phyloP scores from a whole-genome alignment of 2,113 vertebrate species.

The Amphiprion ocellaris region DNA sequence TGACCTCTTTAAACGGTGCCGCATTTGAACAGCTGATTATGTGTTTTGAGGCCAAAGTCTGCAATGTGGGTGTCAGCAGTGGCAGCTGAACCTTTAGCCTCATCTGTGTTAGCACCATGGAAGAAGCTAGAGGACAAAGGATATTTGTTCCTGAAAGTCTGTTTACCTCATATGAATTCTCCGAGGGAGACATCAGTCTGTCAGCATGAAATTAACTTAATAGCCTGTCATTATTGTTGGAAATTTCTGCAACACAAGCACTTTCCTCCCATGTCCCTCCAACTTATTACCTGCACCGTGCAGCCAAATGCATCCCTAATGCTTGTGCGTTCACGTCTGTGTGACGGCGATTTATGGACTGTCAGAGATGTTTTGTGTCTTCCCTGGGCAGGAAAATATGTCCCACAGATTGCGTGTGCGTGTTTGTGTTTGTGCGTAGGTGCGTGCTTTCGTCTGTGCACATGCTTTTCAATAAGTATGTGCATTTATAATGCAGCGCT shows the following conservation, averaged over 20 bases:
- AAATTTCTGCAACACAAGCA: slow-evolving; percentile 62
- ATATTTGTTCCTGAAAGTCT: slow-evolving; percentile 2
- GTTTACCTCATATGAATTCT: slow-evolving; percentile 26
- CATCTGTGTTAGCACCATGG: neutral
- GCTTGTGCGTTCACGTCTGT: slow-evolving; percentile 25
- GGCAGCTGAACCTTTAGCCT: slow-evolving; percentile 1
- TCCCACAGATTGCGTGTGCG: slow-evolving; percentile 24
- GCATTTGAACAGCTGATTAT: neutral
- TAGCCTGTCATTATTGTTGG: slow-evolving; percentile 50
- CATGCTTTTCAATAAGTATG: slow-evolving; percentile 7
- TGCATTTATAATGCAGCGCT: slow-evolving; percentile 30
- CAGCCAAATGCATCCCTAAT: slow-evolving; percentile 37
- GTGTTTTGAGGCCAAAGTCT: neutral
- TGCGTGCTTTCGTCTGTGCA: slow-evolving; percentile 31
- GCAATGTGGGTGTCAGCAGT: neutral
- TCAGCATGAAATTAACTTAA: slow-evolving; percentile 58
- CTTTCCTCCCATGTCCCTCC: slow-evolving; percentile 43
- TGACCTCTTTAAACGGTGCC: neutral
- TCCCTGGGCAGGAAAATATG: slow-evolving; percentile 30
- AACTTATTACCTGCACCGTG: slow-evolving; percentile 46
- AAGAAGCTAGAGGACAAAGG: slow-evolving; percentile 8
- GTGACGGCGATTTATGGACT: slow-evolving; percentile 47
- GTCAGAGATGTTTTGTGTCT: slow-evolving; percentile 44
- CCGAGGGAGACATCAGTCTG: slow-evolving; percentile 41
- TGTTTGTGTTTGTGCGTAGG: slow-evolving; percentile 4